Conservation (phyloP, 2,888 invertebrate species). For the Chamaedrilus cognettii region DNA sequence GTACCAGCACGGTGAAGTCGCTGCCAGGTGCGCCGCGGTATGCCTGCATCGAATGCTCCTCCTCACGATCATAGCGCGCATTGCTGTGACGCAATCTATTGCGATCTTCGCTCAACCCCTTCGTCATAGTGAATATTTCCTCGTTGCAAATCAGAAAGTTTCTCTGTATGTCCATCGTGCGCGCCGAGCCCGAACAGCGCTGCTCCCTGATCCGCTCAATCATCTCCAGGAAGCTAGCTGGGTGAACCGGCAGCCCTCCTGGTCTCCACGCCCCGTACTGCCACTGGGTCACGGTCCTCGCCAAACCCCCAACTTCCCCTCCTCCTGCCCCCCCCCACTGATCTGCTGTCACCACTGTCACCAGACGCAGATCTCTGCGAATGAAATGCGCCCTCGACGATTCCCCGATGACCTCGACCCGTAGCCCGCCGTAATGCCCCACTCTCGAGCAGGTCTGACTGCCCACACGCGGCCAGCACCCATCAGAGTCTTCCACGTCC, state of each 20-base stretch:
- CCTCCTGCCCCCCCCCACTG: constrained; percentile 21
- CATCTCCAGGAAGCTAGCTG: constrained; percentile 22
- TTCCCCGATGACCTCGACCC: constrained; percentile 4
- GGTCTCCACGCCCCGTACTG: constrained; percentile 24
- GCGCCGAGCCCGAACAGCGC: too few relatives aligned
- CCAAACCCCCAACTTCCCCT: too few relatives aligned
- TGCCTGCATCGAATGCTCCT: too few relatives aligned
- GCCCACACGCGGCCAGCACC: constrained; percentile 4
- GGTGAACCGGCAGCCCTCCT: constrained; percentile 20
- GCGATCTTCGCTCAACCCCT: too few relatives aligned
- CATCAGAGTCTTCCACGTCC: constrained; percentile 8
- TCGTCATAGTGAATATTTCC: too few relatives aligned
- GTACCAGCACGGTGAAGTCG: constrained; percentile 15
- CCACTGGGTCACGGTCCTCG: constrained; percentile 17
- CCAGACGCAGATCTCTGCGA: constrained; percentile 6
- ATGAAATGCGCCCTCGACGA: constrained; percentile 21
- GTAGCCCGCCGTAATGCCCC: constrained; percentile 2
- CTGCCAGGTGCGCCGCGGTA: constrained; percentile 5
- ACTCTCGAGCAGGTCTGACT: constrained; percentile 10
- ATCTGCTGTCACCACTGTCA: constrained; percentile 5
- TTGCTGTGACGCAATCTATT: too few relatives aligned
- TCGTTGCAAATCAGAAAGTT: too few relatives aligned
- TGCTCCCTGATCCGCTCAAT: background rate
- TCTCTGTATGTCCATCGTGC: too few relatives aligned
- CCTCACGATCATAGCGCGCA: background rate